phyloP scores from a whole-genome alignment of 2,113 vertebrate species.

The Epinephelus cyanopodus region DNA sequence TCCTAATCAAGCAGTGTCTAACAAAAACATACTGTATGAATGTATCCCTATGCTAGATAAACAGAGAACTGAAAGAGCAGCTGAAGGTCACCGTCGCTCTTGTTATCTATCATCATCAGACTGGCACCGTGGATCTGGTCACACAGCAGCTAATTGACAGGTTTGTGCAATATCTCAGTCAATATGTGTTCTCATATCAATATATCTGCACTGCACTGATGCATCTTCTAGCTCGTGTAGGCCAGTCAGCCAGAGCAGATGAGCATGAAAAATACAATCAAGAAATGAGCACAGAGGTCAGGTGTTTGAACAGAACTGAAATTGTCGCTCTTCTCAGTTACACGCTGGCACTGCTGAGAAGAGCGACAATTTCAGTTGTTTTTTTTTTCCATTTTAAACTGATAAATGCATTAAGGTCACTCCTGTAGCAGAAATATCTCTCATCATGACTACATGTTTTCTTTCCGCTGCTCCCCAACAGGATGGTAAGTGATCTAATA shows the following conservation, averaged over 20 bases:
- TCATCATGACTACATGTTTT: not conserved
- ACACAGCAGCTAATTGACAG: constrained; percentile 77
- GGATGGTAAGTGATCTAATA: constrained; percentile 74
- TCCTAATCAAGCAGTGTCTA: no score
- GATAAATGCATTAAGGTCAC: not conserved
- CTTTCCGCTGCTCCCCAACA: constrained; percentile 26
- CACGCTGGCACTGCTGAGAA: no score
- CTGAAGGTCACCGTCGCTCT: constrained; percentile 64
- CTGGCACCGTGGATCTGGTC: constrained; percentile 66
- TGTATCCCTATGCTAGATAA: constrained; percentile 66
- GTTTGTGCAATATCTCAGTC: constrained; percentile 45
- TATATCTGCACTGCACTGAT: not conserved
- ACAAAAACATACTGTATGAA: constrained; percentile 17
- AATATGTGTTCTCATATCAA: not conserved
- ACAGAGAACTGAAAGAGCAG: constrained; percentile 72
- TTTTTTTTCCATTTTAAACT: not conserved
- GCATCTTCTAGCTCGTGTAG: not conserved
- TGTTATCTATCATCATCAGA: constrained; percentile 73
- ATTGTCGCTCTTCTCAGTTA: not conserved
- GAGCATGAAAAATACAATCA: not conserved
- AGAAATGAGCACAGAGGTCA: not conserved
- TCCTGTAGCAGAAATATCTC: not conserved
- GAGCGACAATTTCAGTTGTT: no score
- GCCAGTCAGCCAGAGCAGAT: not conserved
- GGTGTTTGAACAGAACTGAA: not conserved